These are phyloP conservation scores for Batillaria attramentaria DNA, from an alignment of 1,140 invertebrate genomes.

Conservation along the genomic window DNA sequence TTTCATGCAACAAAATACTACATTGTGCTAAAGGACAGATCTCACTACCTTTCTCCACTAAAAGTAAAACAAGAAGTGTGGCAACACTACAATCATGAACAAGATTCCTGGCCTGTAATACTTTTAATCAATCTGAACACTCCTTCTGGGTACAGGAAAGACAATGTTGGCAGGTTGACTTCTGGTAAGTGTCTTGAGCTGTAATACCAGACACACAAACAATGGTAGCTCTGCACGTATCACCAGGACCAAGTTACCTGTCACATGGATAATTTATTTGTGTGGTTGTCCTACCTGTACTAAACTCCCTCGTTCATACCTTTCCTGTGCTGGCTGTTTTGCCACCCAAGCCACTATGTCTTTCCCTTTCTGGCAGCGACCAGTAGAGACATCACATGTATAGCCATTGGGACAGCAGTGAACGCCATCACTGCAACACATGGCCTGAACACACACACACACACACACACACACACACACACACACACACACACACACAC, in stretches of 20 bases:
- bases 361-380: constrained; percentile 47
- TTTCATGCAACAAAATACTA: background rate
- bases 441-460: constrained; percentile 47
- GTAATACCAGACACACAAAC: background rate
- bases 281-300: background rate
- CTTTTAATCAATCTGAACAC: background rate
- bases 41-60: no score
- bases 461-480: constrained; percentile 6
- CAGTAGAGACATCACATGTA: constrained; percentile 55
- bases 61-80: no score
- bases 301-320: background rate
- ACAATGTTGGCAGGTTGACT: background rate
- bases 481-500: background rate
- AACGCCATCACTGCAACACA: constrained; percentile 60
- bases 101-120: constrained; percentile 11
- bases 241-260: background rate
- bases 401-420: constrained; percentile 66
- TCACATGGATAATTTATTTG: background rate
- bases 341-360: constrained; percentile 39
- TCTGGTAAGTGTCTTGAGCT: background rate
- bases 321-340: constrained; percentile 37
- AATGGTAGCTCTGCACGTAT: background rate
- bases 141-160: background rate
- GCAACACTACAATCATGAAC: background rate
- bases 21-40: background rate